Conservation (phyloP, 1,140 invertebrate species). For the Nylanderia fulva region DNA sequence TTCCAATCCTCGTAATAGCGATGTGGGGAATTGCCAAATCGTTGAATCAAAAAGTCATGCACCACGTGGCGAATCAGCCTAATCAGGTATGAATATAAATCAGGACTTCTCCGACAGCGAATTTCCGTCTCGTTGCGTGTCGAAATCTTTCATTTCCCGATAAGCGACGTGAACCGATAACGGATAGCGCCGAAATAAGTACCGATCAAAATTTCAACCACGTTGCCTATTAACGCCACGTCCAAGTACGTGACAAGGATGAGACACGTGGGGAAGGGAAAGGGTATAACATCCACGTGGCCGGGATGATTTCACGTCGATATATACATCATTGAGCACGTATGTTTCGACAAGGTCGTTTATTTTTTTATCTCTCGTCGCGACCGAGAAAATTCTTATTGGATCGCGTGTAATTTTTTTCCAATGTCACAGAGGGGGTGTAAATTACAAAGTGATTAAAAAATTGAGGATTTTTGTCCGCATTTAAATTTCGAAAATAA, state of each 20-base stretch:
- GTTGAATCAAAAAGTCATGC: slow-evolving; percentile 76
- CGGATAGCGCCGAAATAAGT: not conserved
- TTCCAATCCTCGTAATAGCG: slow-evolving; percentile 89
- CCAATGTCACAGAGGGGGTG: not conserved
- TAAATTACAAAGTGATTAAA: no score
- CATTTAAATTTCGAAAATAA: not conserved
- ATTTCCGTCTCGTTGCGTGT: slow-evolving; percentile 23
- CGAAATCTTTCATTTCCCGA: slow-evolving; percentile 49
- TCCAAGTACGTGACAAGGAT: slow-evolving; percentile 44
- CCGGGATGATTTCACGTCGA: not conserved
- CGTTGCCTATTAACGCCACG: slow-evolving; percentile 27
- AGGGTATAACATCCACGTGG: not conserved
- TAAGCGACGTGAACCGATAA: not conserved
- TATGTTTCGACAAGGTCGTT: slow-evolving; percentile 11
- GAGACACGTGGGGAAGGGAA: not conserved
- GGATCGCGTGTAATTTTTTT: not conserved
- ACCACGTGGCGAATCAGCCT: slow-evolving; percentile 79
- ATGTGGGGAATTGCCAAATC: slow-evolving; percentile 90
- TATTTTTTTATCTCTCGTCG: not conserved
- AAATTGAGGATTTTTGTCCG: not conserved
- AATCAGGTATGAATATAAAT: slow-evolving; percentile 80
- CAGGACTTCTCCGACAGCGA: not conserved
- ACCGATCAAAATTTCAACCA: slow-evolving; percentile 48
- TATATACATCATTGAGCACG: slow-evolving; percentile 5
- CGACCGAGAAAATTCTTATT: not conserved